A percentile compares a stretch with the other conserved stretches of the same genome.
phyloP scores from a whole-genome alignment of 2,113 vertebrate genomes.

The Festucalex cinctus region DNA sequence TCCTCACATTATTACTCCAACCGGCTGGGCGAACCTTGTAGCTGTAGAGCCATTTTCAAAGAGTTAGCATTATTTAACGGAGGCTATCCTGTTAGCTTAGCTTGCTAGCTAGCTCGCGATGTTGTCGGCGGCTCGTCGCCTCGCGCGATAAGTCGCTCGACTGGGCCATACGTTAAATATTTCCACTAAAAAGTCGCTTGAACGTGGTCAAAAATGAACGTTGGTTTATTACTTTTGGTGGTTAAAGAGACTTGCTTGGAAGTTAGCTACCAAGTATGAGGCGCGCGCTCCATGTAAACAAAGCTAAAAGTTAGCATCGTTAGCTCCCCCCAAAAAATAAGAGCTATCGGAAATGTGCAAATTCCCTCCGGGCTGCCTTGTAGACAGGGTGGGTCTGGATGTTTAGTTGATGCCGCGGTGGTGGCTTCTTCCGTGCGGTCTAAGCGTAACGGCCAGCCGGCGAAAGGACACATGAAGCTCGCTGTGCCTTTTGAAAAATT shows the following conservation, averaged over 20 bases:
- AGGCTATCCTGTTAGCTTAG: neutral
- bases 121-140: neutral
- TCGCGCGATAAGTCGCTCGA: neutral
- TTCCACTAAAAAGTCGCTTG: neutral
- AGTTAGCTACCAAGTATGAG: conserved; percentile 26
- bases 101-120: neutral
- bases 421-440: conserved; percentile 7
- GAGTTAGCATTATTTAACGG: neutral
- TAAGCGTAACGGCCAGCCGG: conserved; percentile 9
- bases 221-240: neutral
- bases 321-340: neutral
- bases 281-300: conserved; percentile 72
- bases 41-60: neutral
- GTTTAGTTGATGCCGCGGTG: conserved; percentile 6
- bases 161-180: neutral
- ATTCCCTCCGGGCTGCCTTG: conserved; percentile 12
- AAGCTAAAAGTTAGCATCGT: conserved; percentile 65
- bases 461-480: conserved; percentile 42
- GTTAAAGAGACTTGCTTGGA: conserved; percentile 10
- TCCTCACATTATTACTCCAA: conserved; percentile 18
- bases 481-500: conserved; percentile 48
- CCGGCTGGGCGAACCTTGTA: neutral
- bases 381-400: conserved; percentile 14
- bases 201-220: neutral
- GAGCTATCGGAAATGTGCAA: conserved; percentile 1